phyloP scores from a whole-genome alignment of 1,140 invertebrate species.

The Trichonephila clavata region DNA sequence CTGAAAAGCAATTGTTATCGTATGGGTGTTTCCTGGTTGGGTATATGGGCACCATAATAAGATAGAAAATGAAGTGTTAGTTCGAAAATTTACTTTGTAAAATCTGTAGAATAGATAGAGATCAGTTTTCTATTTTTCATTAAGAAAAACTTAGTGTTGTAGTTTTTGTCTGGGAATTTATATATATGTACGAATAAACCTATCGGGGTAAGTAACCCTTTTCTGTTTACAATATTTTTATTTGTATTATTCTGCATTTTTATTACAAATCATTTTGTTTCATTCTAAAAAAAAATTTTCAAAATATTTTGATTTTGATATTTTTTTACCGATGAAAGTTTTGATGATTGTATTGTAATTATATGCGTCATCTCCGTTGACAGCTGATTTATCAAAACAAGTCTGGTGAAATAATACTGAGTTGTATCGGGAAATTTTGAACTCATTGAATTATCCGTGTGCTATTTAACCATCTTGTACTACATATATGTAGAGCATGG shows the following conservation, averaged over 20 bases:
- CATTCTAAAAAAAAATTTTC: too few species aligned
- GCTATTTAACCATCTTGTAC: background rate
- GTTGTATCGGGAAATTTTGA: background rate
- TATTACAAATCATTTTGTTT: background rate
- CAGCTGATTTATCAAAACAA: slow-evolving; percentile 61
- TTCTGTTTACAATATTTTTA: background rate
- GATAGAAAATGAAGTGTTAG: slow-evolving; percentile 26
- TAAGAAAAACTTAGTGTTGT: background rate
- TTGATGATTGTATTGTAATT: background rate
- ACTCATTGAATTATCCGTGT: background rate
- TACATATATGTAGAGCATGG: background rate
- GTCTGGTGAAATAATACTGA: background rate
- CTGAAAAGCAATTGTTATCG: slow-evolving; percentile 27
- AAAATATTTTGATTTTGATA: background rate
- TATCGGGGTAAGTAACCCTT: slow-evolving; percentile 36
- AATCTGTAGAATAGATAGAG: slow-evolving; percentile 31
- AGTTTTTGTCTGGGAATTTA: background rate
- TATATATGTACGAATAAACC: background rate
- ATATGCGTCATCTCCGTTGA: slow-evolving; percentile 45
- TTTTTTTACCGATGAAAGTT: background rate
- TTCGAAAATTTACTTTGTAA: background rate
- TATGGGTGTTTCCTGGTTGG: slow-evolving; percentile 70
- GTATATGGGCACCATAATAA: background rate
- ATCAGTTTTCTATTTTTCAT: slow-evolving; percentile 35
- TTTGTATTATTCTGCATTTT: background rate